phyloP scores from a whole-genome alignment of 2,113 vertebrate species.

The Spermophilus dauricus region DNA sequence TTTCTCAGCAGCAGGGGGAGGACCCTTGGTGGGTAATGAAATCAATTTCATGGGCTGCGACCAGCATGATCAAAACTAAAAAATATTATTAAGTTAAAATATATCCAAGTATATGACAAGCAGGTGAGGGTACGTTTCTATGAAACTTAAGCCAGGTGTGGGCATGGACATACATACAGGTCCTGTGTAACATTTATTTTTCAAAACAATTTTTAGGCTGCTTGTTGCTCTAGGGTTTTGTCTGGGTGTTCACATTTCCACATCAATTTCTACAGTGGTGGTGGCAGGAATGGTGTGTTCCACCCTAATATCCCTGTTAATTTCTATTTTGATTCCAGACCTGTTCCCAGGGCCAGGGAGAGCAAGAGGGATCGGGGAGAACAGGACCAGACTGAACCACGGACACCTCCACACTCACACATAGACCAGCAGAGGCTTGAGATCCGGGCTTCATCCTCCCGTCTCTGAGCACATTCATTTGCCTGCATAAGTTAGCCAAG shows the following conservation, averaged over 20 bases:
- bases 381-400: not conserved
- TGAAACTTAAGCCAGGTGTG: not conserved
- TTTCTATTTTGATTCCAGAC: not conserved
- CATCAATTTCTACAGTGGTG: not conserved
- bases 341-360: not conserved
- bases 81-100: too few relatives aligned
- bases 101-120: not conserved
- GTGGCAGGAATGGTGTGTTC: not conserved
- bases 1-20: not conserved
- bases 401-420: fast-evolving
- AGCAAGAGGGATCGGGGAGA: too few relatives aligned
- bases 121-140: not conserved
- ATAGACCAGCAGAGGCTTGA: not conserved
- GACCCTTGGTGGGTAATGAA: constrained; percentile 26
- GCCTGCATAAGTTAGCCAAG: not conserved
- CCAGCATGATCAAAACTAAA: not conserved
- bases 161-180: fast-evolving
- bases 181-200: not conserved
- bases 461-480: not conserved
- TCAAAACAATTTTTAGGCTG: not conserved
- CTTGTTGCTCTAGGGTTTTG: not conserved
- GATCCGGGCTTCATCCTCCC: fast-evolving
- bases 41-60: constrained; percentile 52
- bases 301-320: not conserved
- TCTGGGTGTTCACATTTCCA: not conserved